phyloP scores from a whole-genome alignment of 1,140 invertebrate species.

The Anagrus nilaparvatae region DNA sequence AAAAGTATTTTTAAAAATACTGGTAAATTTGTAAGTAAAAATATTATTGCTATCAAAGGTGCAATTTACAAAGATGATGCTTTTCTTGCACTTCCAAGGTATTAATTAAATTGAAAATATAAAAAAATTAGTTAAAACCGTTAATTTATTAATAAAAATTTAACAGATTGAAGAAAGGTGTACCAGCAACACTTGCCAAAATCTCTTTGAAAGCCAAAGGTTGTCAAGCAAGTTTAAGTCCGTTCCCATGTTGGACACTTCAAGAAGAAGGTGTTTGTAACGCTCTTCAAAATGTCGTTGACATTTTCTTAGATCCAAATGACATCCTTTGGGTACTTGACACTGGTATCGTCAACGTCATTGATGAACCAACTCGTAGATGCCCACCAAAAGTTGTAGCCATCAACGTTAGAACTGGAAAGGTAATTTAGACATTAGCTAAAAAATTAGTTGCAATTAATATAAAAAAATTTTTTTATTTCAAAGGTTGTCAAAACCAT shows the following conservation, averaged over 20 bases:
- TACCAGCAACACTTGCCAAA: slow-evolving; percentile 49
- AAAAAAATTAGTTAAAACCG: too few species aligned
- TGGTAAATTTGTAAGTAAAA: slow-evolving; percentile 47
- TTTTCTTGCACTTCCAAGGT: slow-evolving; percentile 47
- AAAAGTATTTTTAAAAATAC: slow-evolving; percentile 47
- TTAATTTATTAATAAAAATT: too few species aligned
- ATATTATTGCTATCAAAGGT: slow-evolving; percentile 49
- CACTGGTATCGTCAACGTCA: slow-evolving; percentile 53
- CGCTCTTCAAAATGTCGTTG: slow-evolving; percentile 51
- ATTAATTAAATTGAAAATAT: too few species aligned
- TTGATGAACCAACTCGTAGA: slow-evolving; percentile 49
- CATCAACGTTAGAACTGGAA: slow-evolving; percentile 46
- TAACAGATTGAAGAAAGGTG: slow-evolving; percentile 44
- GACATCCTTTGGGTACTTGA: slow-evolving; percentile 59
- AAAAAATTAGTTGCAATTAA: background rate
- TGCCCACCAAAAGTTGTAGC: slow-evolving; percentile 57
- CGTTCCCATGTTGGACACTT: slow-evolving; percentile 52
- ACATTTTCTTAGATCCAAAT: slow-evolving; percentile 46
- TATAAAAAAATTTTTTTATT: slow-evolving; percentile 2
- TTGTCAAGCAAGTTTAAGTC: slow-evolving; percentile 37
- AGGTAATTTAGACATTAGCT: too few species aligned
- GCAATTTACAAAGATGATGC: slow-evolving; percentile 49
- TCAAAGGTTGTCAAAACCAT: slow-evolving; percentile 44
- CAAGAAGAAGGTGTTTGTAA: slow-evolving; percentile 54
- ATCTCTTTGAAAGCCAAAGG: slow-evolving; percentile 41